Conservation (phyloP, 1,140 invertebrate genomes). For the Formica selysi region DNA sequence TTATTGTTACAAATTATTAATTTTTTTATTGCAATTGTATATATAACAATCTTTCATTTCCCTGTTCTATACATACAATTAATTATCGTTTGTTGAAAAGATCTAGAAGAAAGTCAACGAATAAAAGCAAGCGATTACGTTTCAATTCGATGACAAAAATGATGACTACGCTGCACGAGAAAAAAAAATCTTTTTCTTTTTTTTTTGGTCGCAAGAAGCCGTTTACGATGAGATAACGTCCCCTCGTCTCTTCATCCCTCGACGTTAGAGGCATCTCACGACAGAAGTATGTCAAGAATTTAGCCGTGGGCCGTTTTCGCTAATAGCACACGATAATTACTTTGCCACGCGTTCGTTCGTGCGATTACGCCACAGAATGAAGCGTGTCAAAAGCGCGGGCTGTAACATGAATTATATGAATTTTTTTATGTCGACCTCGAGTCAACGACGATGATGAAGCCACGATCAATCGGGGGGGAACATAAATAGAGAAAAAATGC, state of each 20-base stretch:
- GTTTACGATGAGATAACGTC: slow-evolving; percentile 8
- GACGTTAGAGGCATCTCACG: not conserved
- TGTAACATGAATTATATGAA: slow-evolving; percentile 69
- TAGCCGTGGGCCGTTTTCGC: slow-evolving; percentile 70
- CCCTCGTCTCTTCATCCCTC: slow-evolving; percentile 35
- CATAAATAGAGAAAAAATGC: not conserved
- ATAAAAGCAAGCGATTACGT: not conserved
- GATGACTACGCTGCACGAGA: not conserved
- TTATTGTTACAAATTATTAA: not conserved
- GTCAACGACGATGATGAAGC: slow-evolving; percentile 31
- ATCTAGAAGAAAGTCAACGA: not conserved
- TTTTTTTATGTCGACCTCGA: slow-evolving; percentile 41
- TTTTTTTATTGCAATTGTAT: not conserved
- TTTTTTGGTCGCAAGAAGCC: not conserved
- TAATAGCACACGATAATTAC: slow-evolving; percentile 75
- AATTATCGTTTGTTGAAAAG: not conserved
- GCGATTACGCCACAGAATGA: slow-evolving; percentile 66
- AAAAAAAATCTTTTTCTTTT: not conserved
- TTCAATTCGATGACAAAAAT: not conserved
- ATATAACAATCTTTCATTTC: not conserved
- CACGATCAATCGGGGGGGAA: slow-evolving; percentile 43
- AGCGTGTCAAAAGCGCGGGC: slow-evolving; percentile 69
- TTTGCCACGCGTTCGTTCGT: slow-evolving; percentile 61
- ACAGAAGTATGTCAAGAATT: slow-evolving; percentile 75
- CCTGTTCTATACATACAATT: not conserved